Evolutionary conservation across 1,140 invertebrate species (phyloP).

Genomic region (Dolichoris vasculosae): DNA sequence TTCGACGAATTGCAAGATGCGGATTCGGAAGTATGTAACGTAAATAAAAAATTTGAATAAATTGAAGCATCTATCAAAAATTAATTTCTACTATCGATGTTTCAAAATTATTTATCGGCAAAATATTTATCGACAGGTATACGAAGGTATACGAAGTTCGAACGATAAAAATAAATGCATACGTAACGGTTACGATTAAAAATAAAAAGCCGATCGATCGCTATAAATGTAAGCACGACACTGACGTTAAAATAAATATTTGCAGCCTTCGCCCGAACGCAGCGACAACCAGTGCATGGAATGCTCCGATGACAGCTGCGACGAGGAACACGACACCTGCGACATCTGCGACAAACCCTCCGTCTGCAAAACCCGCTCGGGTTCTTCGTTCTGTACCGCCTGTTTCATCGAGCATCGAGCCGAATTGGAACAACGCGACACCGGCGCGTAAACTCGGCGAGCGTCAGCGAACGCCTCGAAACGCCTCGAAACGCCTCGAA

Average conservation of each 20-base stretch:
- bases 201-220: not conserved
- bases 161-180: no score
- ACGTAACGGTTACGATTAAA: no score
- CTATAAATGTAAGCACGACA: not conserved
- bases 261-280: conserved; percentile 35
- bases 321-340: conserved; percentile 62
- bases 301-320: conserved; percentile 67
- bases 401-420: conserved; percentile 69
- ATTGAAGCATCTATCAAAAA: not conserved
- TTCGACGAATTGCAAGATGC: conserved; percentile 60
- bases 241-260: not conserved
- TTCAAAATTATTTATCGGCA: no score
- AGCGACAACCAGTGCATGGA: conserved; percentile 63
- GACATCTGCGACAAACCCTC: conserved; percentile 63
- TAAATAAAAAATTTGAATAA: not conserved
- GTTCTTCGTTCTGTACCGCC: conserved; percentile 64
- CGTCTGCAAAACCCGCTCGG: conserved; percentile 62
- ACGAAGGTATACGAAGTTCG: no score
- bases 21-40: conserved; percentile 46
- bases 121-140: no score
- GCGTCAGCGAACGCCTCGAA: no score
- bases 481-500: no score
- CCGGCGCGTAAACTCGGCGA: conserved; percentile 3
- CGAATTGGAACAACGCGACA: conserved; percentile 64
- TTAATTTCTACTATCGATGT: no score